These are phyloP conservation scores for Lithophane socia DNA, from an alignment of 2,888 invertebrate genomes.

Conservation along the genomic window DNA sequence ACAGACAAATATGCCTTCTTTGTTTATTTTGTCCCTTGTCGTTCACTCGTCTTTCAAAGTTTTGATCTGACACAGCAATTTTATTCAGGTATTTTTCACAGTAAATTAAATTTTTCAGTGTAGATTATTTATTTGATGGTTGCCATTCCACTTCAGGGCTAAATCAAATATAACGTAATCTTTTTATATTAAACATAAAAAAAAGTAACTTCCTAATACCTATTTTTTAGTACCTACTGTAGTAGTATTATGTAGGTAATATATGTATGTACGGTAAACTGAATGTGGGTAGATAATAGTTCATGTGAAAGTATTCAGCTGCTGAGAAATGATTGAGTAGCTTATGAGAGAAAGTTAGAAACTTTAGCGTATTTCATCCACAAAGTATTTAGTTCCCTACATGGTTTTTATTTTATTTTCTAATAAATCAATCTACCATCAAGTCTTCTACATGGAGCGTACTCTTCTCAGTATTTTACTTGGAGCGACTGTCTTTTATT, in stretches of 20 bases:
- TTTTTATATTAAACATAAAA: neutral
- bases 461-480: no score
- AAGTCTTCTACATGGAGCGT: no score
- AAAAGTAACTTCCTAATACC: no score
- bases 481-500: neutral
- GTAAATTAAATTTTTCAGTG: constrained; percentile 35
- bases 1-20: constrained; percentile 34
- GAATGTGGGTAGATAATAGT: neutral
- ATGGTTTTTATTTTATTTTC: neutral
- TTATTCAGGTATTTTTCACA: constrained; percentile 10
- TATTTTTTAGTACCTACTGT: no score
- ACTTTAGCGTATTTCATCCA: neutral
- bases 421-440: neutral
- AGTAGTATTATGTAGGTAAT: neutral
- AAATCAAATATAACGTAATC: constrained; percentile 7
- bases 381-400: neutral
- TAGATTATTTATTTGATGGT: constrained; percentile 35
- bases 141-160: neutral
- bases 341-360: neutral
- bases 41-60: constrained; percentile 8
- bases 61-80: constrained; percentile 10
- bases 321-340: neutral
- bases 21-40: constrained; percentile 27
- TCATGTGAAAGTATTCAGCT: neutral
- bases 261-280: neutral